phyloP scores from a whole-genome alignment of 1,140 invertebrate species.

The Trichonephila clavipes region DNA sequence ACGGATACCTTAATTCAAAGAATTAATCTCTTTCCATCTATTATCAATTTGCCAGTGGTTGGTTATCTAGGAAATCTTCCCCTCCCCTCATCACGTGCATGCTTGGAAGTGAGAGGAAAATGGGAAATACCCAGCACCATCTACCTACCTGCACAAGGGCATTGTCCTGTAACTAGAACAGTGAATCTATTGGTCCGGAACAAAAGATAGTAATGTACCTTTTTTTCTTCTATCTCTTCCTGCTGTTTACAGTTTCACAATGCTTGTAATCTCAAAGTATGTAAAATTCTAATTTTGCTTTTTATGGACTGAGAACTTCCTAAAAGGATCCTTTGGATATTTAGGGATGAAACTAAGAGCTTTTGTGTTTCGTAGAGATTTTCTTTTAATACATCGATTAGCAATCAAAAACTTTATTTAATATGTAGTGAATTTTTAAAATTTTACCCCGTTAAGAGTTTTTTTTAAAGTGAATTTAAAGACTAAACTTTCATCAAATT shows the following conservation, averaged over 20 bases:
- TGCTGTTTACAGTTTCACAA: conserved; percentile 20
- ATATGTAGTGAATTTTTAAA: too few relatives aligned
- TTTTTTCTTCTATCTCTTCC: conserved; percentile 16
- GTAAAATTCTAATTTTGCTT: background rate
- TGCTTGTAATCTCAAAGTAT: background rate
- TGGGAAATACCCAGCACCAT: conserved; percentile 15
- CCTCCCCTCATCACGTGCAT: background rate
- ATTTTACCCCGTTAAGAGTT: too few relatives aligned
- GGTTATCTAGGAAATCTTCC: background rate
- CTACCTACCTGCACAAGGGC: conserved; percentile 68
- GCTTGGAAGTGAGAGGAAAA: conserved; percentile 43
- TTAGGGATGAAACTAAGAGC: background rate
- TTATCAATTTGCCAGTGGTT: background rate
- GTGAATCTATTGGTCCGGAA: conserved; percentile 60
- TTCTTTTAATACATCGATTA: too few relatives aligned
- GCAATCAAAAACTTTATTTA: too few relatives aligned
- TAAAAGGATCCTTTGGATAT: background rate
- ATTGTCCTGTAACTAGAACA: conserved; percentile 67
- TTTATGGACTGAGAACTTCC: background rate
- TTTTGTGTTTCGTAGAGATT: background rate
- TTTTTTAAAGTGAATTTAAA: too few relatives aligned
- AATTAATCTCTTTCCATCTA: background rate
- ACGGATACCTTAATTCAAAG: background rate
- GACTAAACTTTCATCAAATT: too few relatives aligned
- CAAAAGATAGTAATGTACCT: conserved; percentile 55